Base-by-base conservation (phyloP, 2,888 invertebrate species). In the Euzophera pinguis region DNA sequence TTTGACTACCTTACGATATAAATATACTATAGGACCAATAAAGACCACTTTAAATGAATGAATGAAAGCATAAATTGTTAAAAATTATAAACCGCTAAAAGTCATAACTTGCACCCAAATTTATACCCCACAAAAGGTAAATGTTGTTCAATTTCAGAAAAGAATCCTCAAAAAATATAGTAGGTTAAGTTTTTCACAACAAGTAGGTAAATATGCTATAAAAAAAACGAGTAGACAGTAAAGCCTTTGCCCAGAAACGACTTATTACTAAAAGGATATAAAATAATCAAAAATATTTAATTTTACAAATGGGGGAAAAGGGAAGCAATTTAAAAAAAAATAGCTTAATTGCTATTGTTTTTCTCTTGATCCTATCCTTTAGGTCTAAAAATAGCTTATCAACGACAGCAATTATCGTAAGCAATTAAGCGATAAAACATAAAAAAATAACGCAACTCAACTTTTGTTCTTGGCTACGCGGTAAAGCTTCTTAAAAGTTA, bases 401-500 rank as follows among this genome's bases (percentile, higher is more conserved):
- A 43, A 29, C 17, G 27, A 37, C 38, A 22, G 3, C 27, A 38
- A 38, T 49, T 37, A 39, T 29, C 6, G 12, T 13, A 13, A 14
- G 38, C 22, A 38, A 13, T 22, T 38, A 48, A 38, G 38, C 37
- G 12, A 38, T 38, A 38, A 27, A 10, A 39, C 32, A 10, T 16
- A 50, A 50, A 50, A n/a, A 50, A 50, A 50, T 43, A 50, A 50
- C 34, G 42, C 22, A 5, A 17, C 41, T 22, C 12, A 32, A n/a
- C 60, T 56, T 57, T 60, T 60, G 60, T 60, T 56, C 55, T 37
- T 42, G 39, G 41, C 43, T 47, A 41, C 16, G 14, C 35, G 50
- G 14, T 16, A 58, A 56, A 56, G 55, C 58, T 52, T 56, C 58
- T 60, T 58, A 50, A 60, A 58, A 53, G 57, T 59, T 54, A 35